phyloP scores from a whole-genome alignment of 2,797 vertebrate species.

The Arrhamphus sclerolepis region DNA sequence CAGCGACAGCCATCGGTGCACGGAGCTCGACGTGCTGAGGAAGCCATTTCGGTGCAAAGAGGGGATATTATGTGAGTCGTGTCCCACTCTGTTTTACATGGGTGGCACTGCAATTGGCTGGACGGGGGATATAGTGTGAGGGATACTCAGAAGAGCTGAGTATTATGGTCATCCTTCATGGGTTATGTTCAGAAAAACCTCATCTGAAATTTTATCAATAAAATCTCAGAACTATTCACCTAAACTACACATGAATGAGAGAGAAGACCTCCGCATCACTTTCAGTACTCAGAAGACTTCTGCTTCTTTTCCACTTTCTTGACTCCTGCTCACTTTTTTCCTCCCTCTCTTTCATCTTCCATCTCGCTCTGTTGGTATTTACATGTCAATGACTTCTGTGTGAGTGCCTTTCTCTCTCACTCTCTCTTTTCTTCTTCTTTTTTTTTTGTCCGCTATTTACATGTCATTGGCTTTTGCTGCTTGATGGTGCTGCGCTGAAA shows the following conservation, averaged over 20 bases:
- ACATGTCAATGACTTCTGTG: conserved; percentile 72
- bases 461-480: conserved; percentile 69
- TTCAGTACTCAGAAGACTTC: conserved; percentile 56
- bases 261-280: conserved; percentile 57
- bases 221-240: conserved; percentile 58
- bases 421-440: background rate
- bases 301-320: conserved; percentile 28
- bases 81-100: conserved; percentile 63
- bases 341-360: conserved; percentile 35
- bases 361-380: conserved; percentile 66
- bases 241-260: conserved; percentile 62
- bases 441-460: conserved; percentile 66
- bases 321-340: background rate
- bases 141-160: conserved; percentile 32
- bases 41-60: conserved; percentile 66
- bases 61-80: conserved; percentile 66
- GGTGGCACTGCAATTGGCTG: conserved; percentile 54
- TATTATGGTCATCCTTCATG: conserved; percentile 47
- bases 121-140: conserved; percentile 35
- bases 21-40: conserved; percentile 52
- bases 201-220: conserved; percentile 63
- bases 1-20: conserved; percentile 57
- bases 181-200: conserved; percentile 44
- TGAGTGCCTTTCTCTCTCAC: conserved; percentile 60
- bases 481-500: conserved; percentile 64